Evolutionary conservation across 1,140 invertebrate genomes (phyloP), one percentile per base, ranked within the genome.

Genomic region (Stegodyphus mimosarum): DNA sequence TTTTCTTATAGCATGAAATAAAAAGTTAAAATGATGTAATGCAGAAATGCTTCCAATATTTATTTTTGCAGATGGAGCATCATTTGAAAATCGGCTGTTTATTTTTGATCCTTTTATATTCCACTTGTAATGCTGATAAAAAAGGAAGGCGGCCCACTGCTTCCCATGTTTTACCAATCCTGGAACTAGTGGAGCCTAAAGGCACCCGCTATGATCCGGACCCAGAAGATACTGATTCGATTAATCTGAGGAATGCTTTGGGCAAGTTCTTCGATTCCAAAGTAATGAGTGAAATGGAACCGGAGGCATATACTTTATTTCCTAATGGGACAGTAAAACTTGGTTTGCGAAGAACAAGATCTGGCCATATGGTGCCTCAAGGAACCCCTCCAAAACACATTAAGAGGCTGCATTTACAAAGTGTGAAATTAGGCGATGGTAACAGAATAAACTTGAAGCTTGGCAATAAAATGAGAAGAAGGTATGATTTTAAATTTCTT

Each of bases 191-290:
- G 33, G 92, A 93, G 87, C 89, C 90, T 15, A 88, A 90, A 17
- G 91, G 91, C 86, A 88, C 89, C 18, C 86, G 89, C 33, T 90
- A 91, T 84, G 92, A 93, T 84, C 93, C 93, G 0, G 88, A 86
- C 52, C 89, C 89, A 0, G 85, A 88, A 6, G 92, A 93, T 85
- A 87, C 92, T 11, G 91, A 93, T 87, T 86, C 88, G 6, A 90
- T 89, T n/a, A 83, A 86, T 0, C 88, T 93, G 2, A 83, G 89
- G 63, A 75, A 88, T 33, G 89, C 90, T 66, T 87, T 93, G 9
- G 92, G 92, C 0, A 87, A 87, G 7, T 88, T 91, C 70, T 92
- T 90, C 87, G 92, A 93, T 85, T 87, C 90, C 3, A 86, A 90
- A n/a, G 91, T 90, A 88, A 92, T 93, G 92, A 92, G 91, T 64